Conservation (phyloP, 2,888 invertebrate species). For the Athripsodes cinereus region DNA sequence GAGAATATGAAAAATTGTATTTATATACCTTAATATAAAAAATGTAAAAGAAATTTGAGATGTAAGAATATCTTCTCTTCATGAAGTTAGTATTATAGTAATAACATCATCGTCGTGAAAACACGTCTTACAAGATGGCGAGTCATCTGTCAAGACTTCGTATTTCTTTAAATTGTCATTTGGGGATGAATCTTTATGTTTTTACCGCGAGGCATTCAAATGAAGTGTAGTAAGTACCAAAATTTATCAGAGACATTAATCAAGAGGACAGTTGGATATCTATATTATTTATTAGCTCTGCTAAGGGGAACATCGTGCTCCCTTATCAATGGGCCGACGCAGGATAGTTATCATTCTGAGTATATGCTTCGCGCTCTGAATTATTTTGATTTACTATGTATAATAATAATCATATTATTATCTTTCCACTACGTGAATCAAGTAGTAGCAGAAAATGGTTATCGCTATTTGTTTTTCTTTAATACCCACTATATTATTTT, state of each 20-base stretch:
- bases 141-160: slow-evolving; percentile 4
- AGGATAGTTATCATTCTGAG: too few relatives aligned
- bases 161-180: slow-evolving; percentile 15
- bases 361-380: too few relatives aligned
- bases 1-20: background rate
- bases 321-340: background rate
- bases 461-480: too few relatives aligned
- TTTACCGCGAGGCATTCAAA: slow-evolving; percentile 21
- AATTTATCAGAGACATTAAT: slow-evolving; percentile 27
- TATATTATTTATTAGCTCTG: slow-evolving; percentile 23
- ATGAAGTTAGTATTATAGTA: slow-evolving; percentile 1
- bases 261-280: slow-evolving; percentile 25
- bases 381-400: too few relatives aligned
- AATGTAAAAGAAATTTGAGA: background rate
- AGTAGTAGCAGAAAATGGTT: too few relatives aligned
- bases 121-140: slow-evolving; percentile 1
- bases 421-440: too few relatives aligned
- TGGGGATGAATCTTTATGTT: slow-evolving; percentile 17
- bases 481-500: too few relatives aligned
- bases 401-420: too few relatives aligned
- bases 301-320: background rate
- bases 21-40: background rate
- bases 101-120: background rate
- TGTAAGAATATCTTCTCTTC: background rate
- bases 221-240: slow-evolving; percentile 19